Base-by-base conservation (phyloP, 2,797 vertebrate genomes). In the Chaenodraco wilsoni region DNA sequence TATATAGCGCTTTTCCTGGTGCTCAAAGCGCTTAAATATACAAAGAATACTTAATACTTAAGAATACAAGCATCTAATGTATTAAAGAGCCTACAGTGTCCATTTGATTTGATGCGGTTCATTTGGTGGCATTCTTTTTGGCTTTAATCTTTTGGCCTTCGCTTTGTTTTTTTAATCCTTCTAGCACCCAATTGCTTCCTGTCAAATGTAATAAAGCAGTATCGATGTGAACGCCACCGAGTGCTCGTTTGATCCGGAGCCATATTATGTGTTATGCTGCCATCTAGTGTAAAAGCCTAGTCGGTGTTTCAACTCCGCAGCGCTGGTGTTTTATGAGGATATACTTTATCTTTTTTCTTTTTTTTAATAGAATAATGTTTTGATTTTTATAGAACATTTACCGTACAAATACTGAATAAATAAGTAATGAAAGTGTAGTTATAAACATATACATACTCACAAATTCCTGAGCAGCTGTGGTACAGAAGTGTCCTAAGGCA, bases 231-330 rank as follows among this genome's bases (percentile, higher is more conserved):
- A 73, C 41, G 56, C 33, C 40, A 43, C 61, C 68, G 52, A 23
- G 19, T 37, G 66, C 49, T 44, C 13, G 0, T 4, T 15, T 9
- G 33, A 74, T 1, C 8, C 19, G 14, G 27, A 41, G 33, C 19
- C 5, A 82, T 74, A 31, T 6, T 14, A 2, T 69, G 69, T 81
- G 63, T 69, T 61, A 72, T 61, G 86, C 81, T 70, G 12, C 87
- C 92, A 88, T 79, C 92, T 90, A 86, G 88, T 91, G 93, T 81
- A 52, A 11, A 46, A 1, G 33, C 16, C 1, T 3, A n/a, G 56
- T 17, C 41, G 15, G 0, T 31, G 0, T 23, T 50, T 61, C 9
- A 40, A 3, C 50, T 59, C 31, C 2, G 5, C 9, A 23, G 33
- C 21, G n/a, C 11, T 3, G 37, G 19, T 54, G 44, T 15, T 50